phyloP scores from a whole-genome alignment of 2,888 invertebrate species.

The Erebia palarica region DNA sequence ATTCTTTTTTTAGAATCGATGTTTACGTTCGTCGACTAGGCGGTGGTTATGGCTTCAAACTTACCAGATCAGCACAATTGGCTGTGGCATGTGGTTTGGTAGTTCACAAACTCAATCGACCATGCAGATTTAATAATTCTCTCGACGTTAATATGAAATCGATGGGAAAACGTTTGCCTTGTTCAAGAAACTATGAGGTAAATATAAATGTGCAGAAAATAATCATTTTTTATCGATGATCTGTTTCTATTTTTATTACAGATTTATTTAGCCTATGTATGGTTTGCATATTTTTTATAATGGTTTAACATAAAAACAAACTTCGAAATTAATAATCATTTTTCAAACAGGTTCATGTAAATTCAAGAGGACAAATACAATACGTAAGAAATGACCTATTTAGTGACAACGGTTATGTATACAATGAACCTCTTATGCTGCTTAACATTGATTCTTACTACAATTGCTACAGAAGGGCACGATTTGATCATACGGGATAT shows the following conservation, averaged over 20 bases:
- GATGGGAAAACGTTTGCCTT: slow-evolving; percentile 80
- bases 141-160: slow-evolving; percentile 84
- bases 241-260: too few relatives aligned
- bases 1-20: slow-evolving; percentile 81
- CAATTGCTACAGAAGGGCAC: slow-evolving; percentile 14
- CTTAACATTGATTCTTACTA: slow-evolving; percentile 11
- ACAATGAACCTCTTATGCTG: slow-evolving; percentile 8
- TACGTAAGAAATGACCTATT: slow-evolving; percentile 14
- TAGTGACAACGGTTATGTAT: slow-evolving; percentile 21
- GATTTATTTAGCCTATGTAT: too few relatives aligned
- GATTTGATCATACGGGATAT: slow-evolving; percentile 5
- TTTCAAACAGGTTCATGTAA: slow-evolving; percentile 20
- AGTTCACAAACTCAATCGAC: slow-evolving; percentile 81
- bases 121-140: slow-evolving; percentile 85
- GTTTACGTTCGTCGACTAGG: slow-evolving; percentile 68
- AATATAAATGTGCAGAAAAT: not conserved
- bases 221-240: too few relatives aligned
- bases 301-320: too few relatives aligned
- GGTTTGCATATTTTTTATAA: too few relatives aligned
- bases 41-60: slow-evolving; percentile 87
- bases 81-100: slow-evolving; percentile 86
- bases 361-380: slow-evolving; percentile 18
- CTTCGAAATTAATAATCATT: not conserved
- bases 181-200: slow-evolving; percentile 76
- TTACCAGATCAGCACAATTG: slow-evolving; percentile 80